Percentiles rank a stretch among this genome's conserved stretches.
These are phyloP conservation scores for Suillia variegata DNA, from an alignment of 2,888 invertebrate species.

Conservation along the genomic window DNA sequence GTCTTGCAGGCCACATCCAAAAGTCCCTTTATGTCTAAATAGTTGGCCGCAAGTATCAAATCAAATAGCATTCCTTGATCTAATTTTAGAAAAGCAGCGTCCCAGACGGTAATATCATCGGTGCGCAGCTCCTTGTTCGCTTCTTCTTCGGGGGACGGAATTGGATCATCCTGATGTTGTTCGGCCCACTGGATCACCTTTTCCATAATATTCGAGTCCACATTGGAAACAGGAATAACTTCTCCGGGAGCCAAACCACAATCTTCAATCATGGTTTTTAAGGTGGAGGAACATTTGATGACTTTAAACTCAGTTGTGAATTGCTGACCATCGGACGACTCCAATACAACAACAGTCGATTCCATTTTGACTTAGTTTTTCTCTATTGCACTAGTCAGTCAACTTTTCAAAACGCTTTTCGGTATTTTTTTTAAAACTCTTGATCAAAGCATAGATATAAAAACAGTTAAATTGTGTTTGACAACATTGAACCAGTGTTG, in stretches of 20 bases:
- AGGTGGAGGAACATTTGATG: constrained; percentile 96
- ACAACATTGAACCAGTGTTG: too few species aligned
- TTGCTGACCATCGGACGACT: constrained; percentile 93
- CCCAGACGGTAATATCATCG: constrained; percentile 99
- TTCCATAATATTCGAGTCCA: constrained; percentile 93
- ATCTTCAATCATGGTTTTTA: constrained; percentile 98
- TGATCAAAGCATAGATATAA: too few species aligned
- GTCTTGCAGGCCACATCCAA: constrained; percentile 98
- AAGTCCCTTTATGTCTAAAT: constrained; percentile 93
- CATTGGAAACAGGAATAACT: constrained; percentile 94
- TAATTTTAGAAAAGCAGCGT: constrained; percentile 98
- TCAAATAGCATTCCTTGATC: constrained; percentile 97
- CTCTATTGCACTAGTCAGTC: too few species aligned
- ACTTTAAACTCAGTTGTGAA: constrained; percentile 97
- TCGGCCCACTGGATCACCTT: constrained; percentile 95
- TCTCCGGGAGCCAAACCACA: constrained; percentile 88
- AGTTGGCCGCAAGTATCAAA: constrained; percentile 95
- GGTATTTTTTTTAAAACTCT: too few species aligned
- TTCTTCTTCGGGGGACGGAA: constrained; percentile 91
- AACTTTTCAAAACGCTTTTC: too few species aligned
- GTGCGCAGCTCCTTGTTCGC: constrained; percentile 98
- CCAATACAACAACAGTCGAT: constrained; percentile 93
- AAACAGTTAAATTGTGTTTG: too few species aligned
- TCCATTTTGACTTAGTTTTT: too few species aligned
- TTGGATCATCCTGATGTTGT: constrained; percentile 92